Conservation (phyloP, 2,113 vertebrate species). For the Laticauda laticaudata region DNA sequence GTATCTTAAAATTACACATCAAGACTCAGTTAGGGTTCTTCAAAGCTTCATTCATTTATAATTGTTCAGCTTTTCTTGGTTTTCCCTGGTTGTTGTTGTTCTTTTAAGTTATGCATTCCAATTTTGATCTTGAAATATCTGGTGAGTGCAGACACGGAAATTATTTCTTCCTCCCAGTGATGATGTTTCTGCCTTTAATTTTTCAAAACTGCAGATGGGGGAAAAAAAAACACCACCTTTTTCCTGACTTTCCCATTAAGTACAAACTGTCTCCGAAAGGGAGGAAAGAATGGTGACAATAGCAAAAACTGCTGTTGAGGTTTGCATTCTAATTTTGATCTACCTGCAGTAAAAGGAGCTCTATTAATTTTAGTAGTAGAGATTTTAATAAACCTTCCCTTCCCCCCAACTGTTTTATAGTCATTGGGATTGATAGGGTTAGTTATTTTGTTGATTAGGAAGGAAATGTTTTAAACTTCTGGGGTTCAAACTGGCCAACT, state of each 20-base stretch:
- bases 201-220: neutral
- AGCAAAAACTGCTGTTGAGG: conserved; percentile 4
- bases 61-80: neutral
- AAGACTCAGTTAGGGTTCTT: neutral
- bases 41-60: neutral
- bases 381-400: conserved; percentile 31
- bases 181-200: neutral
- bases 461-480: conserved; percentile 21
- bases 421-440: neutral
- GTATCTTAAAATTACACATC: neutral
- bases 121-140: neutral
- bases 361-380: conserved; percentile 25
- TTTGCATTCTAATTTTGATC: conserved; percentile 27
- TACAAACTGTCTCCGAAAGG: neutral
- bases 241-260: neutral
- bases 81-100: neutral
- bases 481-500: neutral
- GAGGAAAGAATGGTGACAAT: neutral
- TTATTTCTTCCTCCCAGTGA: neutral
- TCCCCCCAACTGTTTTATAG: conserved; percentile 39
- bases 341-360: conserved; percentile 22
- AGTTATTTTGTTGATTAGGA: conserved; percentile 25
- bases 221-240: neutral
- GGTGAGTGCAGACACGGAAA: neutral
- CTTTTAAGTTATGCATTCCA: neutral